Conservation (phyloP, 2,113 vertebrate genomes). For the Tamias sibiricus region DNA sequence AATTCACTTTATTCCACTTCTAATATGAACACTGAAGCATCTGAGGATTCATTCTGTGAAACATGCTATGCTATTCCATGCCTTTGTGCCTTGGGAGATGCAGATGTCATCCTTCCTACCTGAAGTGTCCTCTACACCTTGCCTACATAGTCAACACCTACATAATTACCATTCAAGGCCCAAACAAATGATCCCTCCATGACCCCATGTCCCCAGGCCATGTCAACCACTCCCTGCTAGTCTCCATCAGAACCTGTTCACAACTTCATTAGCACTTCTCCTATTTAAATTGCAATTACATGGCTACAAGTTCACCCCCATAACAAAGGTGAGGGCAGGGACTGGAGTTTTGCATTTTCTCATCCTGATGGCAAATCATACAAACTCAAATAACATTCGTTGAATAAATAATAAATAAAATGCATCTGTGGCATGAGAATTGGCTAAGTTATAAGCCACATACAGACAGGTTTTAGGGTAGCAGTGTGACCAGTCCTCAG, state of each 20-base stretch:
- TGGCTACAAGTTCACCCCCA: not conserved
- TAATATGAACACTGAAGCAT: not conserved
- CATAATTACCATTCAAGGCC: not conserved
- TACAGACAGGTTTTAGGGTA: not conserved
- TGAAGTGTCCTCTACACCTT: not conserved
- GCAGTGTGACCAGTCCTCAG: not conserved
- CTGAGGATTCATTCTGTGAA: not conserved
- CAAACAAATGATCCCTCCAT: not conserved
- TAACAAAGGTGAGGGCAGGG: not conserved
- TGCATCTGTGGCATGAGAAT: not conserved
- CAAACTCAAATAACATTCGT: not conserved
- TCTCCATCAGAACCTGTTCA: not conserved
- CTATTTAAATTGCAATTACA: conserved; percentile 19
- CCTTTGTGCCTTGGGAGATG: not conserved
- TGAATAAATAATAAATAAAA: conserved; percentile 42
- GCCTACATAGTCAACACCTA: not conserved
- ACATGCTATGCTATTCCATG: not conserved
- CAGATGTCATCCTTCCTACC: not conserved
- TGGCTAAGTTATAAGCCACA: not conserved
- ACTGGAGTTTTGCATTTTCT: not conserved
- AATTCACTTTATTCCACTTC: not conserved
- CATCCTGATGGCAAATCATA: not conserved
- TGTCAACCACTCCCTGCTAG: not conserved
- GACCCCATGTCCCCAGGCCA: not conserved
- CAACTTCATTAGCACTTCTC: not conserved